Conservation (phyloP, 2,797 vertebrate species). For the Cossypha polioptera region DNA sequence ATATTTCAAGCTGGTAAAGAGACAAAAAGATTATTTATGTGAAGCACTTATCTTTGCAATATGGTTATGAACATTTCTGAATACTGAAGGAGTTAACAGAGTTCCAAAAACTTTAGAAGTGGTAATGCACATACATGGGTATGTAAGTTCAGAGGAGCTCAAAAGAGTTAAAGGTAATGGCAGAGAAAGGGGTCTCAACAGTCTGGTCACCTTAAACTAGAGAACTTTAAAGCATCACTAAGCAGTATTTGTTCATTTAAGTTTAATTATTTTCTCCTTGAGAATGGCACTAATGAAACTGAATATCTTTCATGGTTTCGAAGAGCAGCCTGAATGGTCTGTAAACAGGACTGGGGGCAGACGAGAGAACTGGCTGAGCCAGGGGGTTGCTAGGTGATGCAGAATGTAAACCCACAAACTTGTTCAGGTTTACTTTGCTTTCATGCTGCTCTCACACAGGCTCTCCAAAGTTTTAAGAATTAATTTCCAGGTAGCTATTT, state of each 20-base stretch:
- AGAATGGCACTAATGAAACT: slow-evolving; percentile 83
- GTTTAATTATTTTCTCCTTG: slow-evolving; percentile 85
- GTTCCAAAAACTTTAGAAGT: background rate
- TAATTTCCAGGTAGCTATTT: slow-evolving; percentile 75
- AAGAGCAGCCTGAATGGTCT: slow-evolving; percentile 79
- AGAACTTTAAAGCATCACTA: slow-evolving; percentile 71
- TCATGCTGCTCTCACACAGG: slow-evolving; percentile 78
- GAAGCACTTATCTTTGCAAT: background rate
- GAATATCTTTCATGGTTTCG: slow-evolving; percentile 81
- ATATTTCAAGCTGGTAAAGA: slow-evolving; percentile 8
- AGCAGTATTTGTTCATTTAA: slow-evolving; percentile 83
- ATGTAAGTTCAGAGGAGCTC: background rate
- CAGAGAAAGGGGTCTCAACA: slow-evolving; percentile 18
- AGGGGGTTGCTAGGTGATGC: slow-evolving; percentile 82
- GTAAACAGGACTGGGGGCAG: slow-evolving; percentile 81
- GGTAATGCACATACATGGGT: background rate
- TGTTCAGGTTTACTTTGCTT: slow-evolving; percentile 82
- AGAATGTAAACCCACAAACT: slow-evolving; percentile 82
- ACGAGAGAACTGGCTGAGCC: slow-evolving; percentile 78
- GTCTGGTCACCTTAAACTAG: slow-evolving; percentile 66
- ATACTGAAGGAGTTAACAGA: background rate
- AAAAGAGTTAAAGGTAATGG: background rate
- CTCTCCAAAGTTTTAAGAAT: slow-evolving; percentile 76
- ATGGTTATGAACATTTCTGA: background rate
- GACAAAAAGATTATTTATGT: background rate